Evolutionary conservation across 1,140 invertebrate species (phyloP).

Genomic region (Phocides pigmalion): DNA sequence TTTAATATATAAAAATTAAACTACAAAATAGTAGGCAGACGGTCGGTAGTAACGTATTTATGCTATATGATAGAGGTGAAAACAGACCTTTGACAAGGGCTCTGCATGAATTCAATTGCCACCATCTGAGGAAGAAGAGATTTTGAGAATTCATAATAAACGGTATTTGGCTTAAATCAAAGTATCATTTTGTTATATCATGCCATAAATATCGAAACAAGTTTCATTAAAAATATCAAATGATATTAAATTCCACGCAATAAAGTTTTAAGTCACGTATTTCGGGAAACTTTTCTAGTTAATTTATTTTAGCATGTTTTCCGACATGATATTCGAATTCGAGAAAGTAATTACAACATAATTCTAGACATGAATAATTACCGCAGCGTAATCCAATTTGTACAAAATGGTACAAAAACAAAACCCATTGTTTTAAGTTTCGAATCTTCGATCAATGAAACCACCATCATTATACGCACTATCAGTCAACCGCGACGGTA

Average conservation of each 20-base stretch:
- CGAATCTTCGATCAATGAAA: constrained; percentile 11
- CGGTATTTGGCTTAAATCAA: too few species aligned
- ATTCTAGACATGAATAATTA: constrained; percentile 6
- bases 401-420: constrained; percentile 10
- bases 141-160: too few species aligned
- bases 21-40: too few species aligned
- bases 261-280: background rate
- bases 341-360: background rate
- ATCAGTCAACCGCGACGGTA: background rate
- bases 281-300: background rate
- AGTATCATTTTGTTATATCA: too few species aligned
- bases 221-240: background rate
- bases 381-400: background rate
- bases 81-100: too few species aligned
- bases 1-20: too few species aligned
- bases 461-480: constrained; percentile 13
- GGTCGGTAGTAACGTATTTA: too few species aligned
- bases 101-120: too few species aligned
- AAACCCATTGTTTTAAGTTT: constrained; percentile 3
- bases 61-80: too few species aligned
- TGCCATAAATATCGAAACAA: background rate
- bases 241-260: background rate
- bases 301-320: background rate
- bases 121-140: too few species aligned
- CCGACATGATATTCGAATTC: background rate